Percentiles rank a stretch among this genome's conserved stretches.
These are phyloP conservation scores for Anarsia innoxiella DNA, from an alignment of 2,888 invertebrate species.

Conservation along the genomic window DNA sequence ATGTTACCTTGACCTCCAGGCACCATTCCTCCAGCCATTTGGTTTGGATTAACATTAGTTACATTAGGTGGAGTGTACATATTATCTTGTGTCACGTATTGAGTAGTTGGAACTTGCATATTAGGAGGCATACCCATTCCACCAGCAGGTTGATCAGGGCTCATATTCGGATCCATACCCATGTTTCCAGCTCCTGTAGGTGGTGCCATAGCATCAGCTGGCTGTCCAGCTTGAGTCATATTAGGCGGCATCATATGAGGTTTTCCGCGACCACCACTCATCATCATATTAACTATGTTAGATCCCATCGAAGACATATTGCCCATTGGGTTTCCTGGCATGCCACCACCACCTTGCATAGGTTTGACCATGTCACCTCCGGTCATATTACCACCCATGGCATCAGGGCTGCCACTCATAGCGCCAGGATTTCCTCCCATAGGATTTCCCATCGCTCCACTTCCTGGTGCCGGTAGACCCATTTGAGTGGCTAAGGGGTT, in stretches of 20 bases:
- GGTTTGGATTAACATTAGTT: background rate
- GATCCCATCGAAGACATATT: constrained; percentile 44
- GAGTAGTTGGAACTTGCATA: constrained; percentile 23
- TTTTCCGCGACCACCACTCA: constrained; percentile 24
- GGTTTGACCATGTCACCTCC: constrained; percentile 17
- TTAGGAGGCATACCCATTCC: constrained; percentile 18
- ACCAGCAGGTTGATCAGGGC: constrained; percentile 13
- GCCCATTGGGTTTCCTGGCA: constrained; percentile 13
- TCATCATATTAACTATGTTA: constrained; percentile 52
- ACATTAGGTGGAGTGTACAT: constrained; percentile 12
- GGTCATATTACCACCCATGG: constrained; percentile 18
- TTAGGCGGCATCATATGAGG: constrained; percentile 17
- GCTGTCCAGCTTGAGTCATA: constrained; percentile 15
- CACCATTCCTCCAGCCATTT: constrained; percentile 14
- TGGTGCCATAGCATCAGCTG: constrained; percentile 20
- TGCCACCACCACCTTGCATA: constrained; percentile 10
- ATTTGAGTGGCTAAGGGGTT: constrained; percentile 42
- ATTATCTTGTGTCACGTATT: constrained; percentile 28
- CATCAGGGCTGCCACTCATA: background rate
- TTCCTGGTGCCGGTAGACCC: constrained; percentile 28
- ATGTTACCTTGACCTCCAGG: background rate
- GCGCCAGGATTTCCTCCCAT: constrained; percentile 7
- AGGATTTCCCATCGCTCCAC: constrained; percentile 1
- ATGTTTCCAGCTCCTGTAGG: constrained; percentile 12
- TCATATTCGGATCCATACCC: constrained; percentile 7